Base-by-base conservation (phyloP, 53 echinoderm and acorn worm species). In the Astropecten irregularis region DNA sequence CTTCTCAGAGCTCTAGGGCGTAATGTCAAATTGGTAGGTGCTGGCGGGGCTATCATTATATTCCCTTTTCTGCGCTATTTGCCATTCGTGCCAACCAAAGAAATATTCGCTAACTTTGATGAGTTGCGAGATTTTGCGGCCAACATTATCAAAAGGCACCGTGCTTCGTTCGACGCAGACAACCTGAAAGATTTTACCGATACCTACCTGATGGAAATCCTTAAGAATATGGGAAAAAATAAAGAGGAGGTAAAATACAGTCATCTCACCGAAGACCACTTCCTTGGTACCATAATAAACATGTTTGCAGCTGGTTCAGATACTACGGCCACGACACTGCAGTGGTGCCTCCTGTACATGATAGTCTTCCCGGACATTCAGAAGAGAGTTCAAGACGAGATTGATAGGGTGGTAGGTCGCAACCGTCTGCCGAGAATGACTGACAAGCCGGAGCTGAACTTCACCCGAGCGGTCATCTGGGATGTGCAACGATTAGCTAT, bases 381-480 rank as follows among this genome's bases (percentile, higher is more conserved):
- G 74, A 4, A 30, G 33, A 28, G 56, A 20, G 56, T 74, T 10
- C 54, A 55, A 31, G 33, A 18, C 46, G 42, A 42, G 42, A 42
- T 42, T 11, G 42, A 42, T 11, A 11, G 6, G 6, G 42, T 42
- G 42, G 42, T 42, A 6, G 42, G 42, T 11, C 42, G 42, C 42
- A 42, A 42, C 42, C 42, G 42, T 6, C 42, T 42, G 42, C 42
- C 42, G 42, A 42, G 42, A 11, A 42, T 42, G 42, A 11, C 42
- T 11, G 42, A 42, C 42, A 42, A 42, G 42, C 42, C 42, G 6
- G 42, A 42, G 42, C 42, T 42, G 42, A 42, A 42, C 42, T 42
- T 42, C 42, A 42, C 42, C 42, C 57, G 68, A 44, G 85, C 73
- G 1, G 71, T 71, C 40, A 71, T 84, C 27, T 71, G 69, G 56